Percentiles rank a stretch among this genome's conserved stretches.
Conservation (phyloP, 2,797 vertebrate species). For the Mormyrops attenuatus region DNA sequence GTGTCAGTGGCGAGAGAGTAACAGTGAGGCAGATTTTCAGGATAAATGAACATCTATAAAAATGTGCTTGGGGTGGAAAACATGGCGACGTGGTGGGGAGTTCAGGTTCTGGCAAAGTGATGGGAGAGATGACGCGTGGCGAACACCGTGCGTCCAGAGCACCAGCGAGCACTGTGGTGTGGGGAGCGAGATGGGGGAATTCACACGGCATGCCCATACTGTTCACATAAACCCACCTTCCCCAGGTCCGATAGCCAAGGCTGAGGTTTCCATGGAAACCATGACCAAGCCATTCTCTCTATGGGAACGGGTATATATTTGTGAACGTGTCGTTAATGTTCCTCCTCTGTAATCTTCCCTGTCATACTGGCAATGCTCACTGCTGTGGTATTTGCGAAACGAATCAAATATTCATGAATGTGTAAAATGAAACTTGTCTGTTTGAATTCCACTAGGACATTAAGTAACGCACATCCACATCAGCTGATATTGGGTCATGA, state of each 20-base stretch:
- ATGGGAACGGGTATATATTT: slow-evolving; percentile 6
- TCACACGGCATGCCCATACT: background rate
- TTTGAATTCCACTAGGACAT: background rate
- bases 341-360: background rate
- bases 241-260: slow-evolving; percentile 19
- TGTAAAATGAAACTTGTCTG: background rate
- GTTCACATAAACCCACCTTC: background rate
- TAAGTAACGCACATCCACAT: background rate
- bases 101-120: background rate
- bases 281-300: slow-evolving; percentile 39
- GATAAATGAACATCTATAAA: slow-evolving; percentile 49
- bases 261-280: slow-evolving; percentile 56
- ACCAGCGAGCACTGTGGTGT: too few species aligned
- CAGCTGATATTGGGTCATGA: background rate
- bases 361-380: background rate
- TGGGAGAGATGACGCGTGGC: background rate
- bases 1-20: slow-evolving; percentile 38
- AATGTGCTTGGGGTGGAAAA: slow-evolving; percentile 36
- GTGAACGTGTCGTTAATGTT: background rate
- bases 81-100: slow-evolving; percentile 15
- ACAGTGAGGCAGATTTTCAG: slow-evolving; percentile 51
- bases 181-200: background rate
- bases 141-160: too few species aligned
- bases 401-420: background rate
- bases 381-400: background rate